Conservation (phyloP, 2,113 vertebrate genomes). For the Ceyx cyanopectus region DNA sequence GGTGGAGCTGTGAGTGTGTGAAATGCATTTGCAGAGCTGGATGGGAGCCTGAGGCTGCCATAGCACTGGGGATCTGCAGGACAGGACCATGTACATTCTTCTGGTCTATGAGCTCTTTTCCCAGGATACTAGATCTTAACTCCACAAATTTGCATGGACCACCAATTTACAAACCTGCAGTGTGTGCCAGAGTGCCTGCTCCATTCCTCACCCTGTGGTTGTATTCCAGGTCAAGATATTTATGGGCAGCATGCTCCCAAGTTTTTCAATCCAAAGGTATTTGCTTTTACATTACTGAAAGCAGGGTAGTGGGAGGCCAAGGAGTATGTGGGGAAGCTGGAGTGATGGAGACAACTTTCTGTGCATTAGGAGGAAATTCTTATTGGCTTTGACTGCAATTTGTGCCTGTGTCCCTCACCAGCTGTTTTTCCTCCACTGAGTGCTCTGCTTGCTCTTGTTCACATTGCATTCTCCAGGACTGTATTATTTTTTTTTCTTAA, state of each 20-base stretch:
- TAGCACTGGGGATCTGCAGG: background rate
- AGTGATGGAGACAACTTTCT: slow-evolving; percentile 25
- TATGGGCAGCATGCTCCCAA: background rate
- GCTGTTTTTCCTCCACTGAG: slow-evolving; percentile 61
- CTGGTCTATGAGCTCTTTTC: background rate
- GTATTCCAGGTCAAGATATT: background rate
- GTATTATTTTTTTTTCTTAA: slow-evolving; percentile 55
- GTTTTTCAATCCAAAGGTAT: background rate
- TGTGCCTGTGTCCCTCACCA: slow-evolving; percentile 43
- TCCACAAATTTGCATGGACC: background rate
- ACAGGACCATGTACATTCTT: background rate
- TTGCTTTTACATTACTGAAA: background rate
- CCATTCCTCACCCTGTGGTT: background rate
- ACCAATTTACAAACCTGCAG: background rate
- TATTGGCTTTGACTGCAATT: slow-evolving; percentile 44
- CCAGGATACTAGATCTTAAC: background rate
- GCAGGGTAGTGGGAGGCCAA: background rate
- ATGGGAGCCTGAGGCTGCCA: background rate
- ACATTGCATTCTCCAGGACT: slow-evolving; percentile 49
- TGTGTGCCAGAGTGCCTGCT: background rate
- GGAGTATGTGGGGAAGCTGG: background rate
- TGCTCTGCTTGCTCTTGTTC: slow-evolving; percentile 48
- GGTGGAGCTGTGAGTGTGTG: background rate
- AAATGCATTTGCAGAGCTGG: background rate
- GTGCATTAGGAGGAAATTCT: slow-evolving; percentile 45